Conservation (phyloP, 2,797 vertebrate species). For the Lagodon rhomboides region DNA sequence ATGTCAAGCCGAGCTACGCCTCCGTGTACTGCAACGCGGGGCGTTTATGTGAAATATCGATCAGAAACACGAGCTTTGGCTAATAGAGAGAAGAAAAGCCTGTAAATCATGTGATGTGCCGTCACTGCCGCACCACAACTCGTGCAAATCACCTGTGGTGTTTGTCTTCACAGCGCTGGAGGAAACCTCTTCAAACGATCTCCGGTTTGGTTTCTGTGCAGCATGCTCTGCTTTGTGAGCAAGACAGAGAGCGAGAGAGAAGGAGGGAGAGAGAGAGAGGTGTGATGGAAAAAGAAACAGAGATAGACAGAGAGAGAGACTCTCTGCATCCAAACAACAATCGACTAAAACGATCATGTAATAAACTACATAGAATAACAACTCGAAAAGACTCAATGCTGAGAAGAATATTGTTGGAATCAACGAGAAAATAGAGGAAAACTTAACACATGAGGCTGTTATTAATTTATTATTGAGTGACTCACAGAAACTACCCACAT, state of each 20-base stretch:
- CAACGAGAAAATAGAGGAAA: not conserved
- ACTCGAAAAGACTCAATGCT: too few species aligned
- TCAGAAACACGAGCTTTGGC: not conserved
- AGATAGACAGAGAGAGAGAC: conserved; percentile 15
- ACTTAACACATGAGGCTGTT: not conserved
- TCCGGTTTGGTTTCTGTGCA: conserved; percentile 52
- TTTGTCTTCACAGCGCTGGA: conserved; percentile 25
- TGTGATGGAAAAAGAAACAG: conserved; percentile 43
- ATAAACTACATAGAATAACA: not conserved
- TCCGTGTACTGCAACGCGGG: conserved; percentile 2
- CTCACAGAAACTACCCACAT: not conserved
- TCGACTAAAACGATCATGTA: not conserved
- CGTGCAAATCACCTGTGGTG: conserved; percentile 50
- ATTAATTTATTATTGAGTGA: not conserved
- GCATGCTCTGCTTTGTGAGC: conserved; percentile 40
- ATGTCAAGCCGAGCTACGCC: not conserved
- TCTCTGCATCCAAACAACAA: not conserved
- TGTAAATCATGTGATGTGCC: conserved; percentile 64
- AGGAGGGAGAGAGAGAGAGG: not conserved
- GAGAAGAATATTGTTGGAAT: not conserved
- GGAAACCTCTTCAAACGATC: conserved; percentile 61
- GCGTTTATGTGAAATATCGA: conserved; percentile 60
- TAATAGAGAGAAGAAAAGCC: not conserved
- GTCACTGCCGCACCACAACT: conserved; percentile 33
- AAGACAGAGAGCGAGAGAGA: not conserved